Base-by-base conservation (phyloP, 2,888 invertebrate species). In the Mythimna impura region DNA sequence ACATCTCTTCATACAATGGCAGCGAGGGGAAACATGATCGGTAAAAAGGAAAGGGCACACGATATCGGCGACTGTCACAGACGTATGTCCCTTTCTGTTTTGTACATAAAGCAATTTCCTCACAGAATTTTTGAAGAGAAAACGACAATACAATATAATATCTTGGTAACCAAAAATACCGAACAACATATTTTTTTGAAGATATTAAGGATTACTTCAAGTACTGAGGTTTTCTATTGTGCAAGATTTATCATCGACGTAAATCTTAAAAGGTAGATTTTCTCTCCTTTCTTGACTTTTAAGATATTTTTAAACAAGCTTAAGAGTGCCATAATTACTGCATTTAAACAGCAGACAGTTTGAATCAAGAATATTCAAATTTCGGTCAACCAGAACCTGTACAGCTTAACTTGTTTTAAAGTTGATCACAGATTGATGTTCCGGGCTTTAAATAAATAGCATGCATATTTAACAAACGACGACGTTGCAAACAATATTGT, bases 11-110 rank as follows among this genome's bases (percentile, higher is more conserved):
- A 40, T 62, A 82, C 76, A 83, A 84, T 81, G 61, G 57, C 64
- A 63, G 55, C 62, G 66, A 78, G 66, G 66, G 76, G 85, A 78
- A 82, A 85, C 66, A 80, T 84, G 86, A 84, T 73, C 75, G 58
- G 74, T 68, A 71, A 70, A 78, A 82, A 77, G 81, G 78, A 78
- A 82, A 85, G 73, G 80, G 70, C 68, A 81, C 25, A 66, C 74
- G 73, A 78, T 84, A 72, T 76, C 69, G 66, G 69, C 60, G 64
- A 60, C 67, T 83, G 70, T 76, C 76, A 85, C 68, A 79, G 62
- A 78, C 68, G 55, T 74, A 78, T 70, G 69, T 55, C 57, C 71
- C 30, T 40, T 76, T 76, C 50, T 69, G 76, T 70, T 73, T 80
- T 57, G 61, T 71, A 74, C 36, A 78, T 76, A 71, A 74, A 70